A percentile compares a stretch with the other conserved stretches of the same genome.
Evolutionary conservation across 2,113 vertebrate species (phyloP).

Genomic region (Syngnathus floridae): DNA sequence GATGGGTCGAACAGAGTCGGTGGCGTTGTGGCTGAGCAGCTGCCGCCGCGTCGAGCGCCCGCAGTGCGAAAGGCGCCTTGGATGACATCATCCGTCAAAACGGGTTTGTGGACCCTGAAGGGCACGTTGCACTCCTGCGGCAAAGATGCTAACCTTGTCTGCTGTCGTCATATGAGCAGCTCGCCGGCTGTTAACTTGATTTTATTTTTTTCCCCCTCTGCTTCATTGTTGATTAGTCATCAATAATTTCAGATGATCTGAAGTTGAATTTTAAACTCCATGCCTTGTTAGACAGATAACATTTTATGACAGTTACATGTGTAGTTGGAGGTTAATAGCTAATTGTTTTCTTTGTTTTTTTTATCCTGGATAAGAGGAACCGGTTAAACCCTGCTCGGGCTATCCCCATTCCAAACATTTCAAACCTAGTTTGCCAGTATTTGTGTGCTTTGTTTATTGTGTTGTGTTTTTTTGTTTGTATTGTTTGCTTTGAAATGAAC

Average conservation of each 20-base stretch:
- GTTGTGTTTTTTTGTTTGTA: background rate
- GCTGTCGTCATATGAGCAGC: too few species aligned
- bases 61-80: slow-evolving; percentile 2
- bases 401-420: too few species aligned
- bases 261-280: background rate
- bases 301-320: too few species aligned
- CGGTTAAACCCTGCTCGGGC: too few species aligned
- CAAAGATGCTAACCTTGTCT: background rate
- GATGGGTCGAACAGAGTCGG: slow-evolving; percentile 16
- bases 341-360: too few species aligned
- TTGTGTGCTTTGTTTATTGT: background rate
- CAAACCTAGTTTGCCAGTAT: background rate
- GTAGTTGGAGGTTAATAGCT: too few species aligned
- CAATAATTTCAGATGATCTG: background rate
- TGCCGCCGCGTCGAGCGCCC: slow-evolving; percentile 9
- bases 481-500: background rate
- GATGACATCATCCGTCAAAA: slow-evolving; percentile 41
- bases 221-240: background rate
- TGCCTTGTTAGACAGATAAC: background rate
- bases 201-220: background rate
- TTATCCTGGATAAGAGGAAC: too few species aligned
- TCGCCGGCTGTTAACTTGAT: too few species aligned
- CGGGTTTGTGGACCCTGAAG: background rate
- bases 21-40: background rate
- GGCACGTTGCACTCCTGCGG: background rate